These are phyloP conservation scores for Drosophila tsacasi DNA, from an alignment of 1,140 invertebrate genomes.

Conservation along the genomic window DNA sequence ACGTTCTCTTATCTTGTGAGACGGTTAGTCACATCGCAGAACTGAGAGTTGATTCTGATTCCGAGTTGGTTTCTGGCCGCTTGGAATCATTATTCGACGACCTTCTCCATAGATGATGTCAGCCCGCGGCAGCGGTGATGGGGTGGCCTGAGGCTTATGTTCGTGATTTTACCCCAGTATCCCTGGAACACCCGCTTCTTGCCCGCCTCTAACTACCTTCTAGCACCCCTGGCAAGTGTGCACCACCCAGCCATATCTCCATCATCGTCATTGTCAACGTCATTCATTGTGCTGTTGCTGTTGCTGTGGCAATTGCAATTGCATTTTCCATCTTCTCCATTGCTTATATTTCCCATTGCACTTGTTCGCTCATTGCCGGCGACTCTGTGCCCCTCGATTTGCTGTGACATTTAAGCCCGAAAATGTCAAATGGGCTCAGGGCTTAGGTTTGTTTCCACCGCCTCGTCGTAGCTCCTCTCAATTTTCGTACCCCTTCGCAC, in stretches of 20 bases:
- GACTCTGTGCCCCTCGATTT: slow-evolving; percentile 35
- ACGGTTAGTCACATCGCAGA: slow-evolving; percentile 34
- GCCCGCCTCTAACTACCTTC: slow-evolving; percentile 1
- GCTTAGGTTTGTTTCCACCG: slow-evolving; percentile 38
- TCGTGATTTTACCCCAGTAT: slow-evolving; percentile 43
- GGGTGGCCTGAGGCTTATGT: slow-evolving; percentile 28
- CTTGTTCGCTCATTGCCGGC: slow-evolving; percentile 38
- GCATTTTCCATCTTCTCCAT: slow-evolving; percentile 44
- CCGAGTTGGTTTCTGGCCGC: slow-evolving; percentile 25
- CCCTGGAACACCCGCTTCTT: slow-evolving; percentile 9
- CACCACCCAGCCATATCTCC: slow-evolving; percentile 42
- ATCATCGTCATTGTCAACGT: slow-evolving; percentile 65
- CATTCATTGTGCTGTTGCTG: slow-evolving; percentile 44
- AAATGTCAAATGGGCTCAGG: slow-evolving; percentile 82
- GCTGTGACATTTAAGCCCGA: slow-evolving; percentile 78
- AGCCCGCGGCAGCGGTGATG: slow-evolving; percentile 1
- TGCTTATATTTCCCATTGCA: slow-evolving; percentile 59
- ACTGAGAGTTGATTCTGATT: slow-evolving; percentile 16
- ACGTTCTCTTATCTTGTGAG: slow-evolving; percentile 20
- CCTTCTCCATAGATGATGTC: slow-evolving; percentile 47
- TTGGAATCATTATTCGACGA: slow-evolving; percentile 35
- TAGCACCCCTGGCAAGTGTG: not conserved
- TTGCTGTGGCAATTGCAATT: slow-evolving; percentile 40
- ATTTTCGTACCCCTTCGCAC: not conserved
- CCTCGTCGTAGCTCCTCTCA: not conserved